A percentile compares a stretch with the other conserved stretches of the same genome.
These are phyloP conservation scores for Ips typographus DNA, from an alignment of 1,140 invertebrate species.

Conservation along the genomic window DNA sequence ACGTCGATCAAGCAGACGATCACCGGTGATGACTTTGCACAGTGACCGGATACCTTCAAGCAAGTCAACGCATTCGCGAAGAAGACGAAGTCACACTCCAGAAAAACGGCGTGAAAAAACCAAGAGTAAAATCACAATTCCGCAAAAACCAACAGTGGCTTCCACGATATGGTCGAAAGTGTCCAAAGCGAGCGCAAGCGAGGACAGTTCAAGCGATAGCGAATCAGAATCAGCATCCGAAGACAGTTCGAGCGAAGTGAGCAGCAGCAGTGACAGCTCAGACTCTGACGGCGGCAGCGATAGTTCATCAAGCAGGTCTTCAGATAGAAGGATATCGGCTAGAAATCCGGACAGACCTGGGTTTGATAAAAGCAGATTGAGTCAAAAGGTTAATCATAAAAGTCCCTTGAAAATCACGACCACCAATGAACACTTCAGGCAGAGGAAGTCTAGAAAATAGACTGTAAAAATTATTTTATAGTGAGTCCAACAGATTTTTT, in stretches of 20 bases:
- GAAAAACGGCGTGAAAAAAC: conserved; percentile 42
- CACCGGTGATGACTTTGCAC: conserved; percentile 30
- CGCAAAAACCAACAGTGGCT: conserved; percentile 48
- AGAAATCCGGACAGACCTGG: conserved; percentile 39
- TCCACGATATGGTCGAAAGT: conserved; percentile 49
- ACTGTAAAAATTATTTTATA: too few species aligned
- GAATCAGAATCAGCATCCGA: conserved; percentile 19
- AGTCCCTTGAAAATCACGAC: conserved; percentile 49
- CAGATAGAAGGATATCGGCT: conserved; percentile 8
- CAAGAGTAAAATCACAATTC: conserved; percentile 48
- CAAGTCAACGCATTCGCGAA: neutral
- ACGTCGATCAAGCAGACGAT: conserved; percentile 6
- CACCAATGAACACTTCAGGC: conserved; percentile 43
- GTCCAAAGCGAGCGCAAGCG: conserved; percentile 14
- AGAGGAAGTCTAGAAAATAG: neutral
- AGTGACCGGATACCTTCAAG: conserved; percentile 29
- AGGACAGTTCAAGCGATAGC: conserved; percentile 27
- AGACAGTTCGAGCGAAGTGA: conserved; percentile 14
- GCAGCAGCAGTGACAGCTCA: conserved; percentile 18
- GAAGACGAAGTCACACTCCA: conserved; percentile 34
- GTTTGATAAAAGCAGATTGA: conserved; percentile 36
- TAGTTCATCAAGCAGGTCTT: conserved; percentile 24
- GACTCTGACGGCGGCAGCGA: conserved; percentile 26
- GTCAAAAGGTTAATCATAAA: conserved; percentile 36
- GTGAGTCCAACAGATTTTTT: too few species aligned